Conservation (phyloP, 2,113 vertebrate genomes). For the Anseranas semipalmata region DNA sequence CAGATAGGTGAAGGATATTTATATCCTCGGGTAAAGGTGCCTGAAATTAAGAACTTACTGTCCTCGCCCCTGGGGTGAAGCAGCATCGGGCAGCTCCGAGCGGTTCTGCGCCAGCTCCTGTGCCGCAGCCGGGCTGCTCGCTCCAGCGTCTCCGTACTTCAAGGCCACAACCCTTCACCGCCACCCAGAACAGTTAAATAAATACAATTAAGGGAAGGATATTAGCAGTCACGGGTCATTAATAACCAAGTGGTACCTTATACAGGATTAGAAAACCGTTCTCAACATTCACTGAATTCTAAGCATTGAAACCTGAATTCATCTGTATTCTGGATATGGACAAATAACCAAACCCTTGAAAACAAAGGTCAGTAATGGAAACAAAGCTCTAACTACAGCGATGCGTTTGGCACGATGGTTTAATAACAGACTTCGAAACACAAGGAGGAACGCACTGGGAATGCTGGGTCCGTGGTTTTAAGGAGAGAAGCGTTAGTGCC, state of each 20-base stretch:
- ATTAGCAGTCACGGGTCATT: neutral
- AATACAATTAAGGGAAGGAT: rapidly evolving
- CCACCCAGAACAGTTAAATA: neutral
- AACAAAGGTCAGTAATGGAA: neutral
- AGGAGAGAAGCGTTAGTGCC: neutral
- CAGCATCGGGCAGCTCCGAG: neutral
- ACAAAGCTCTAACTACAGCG: neutral
- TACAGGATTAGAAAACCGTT: neutral
- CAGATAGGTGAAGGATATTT: neutral
- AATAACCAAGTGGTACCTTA: neutral
- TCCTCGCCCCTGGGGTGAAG: neutral
- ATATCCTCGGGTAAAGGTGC: neutral
- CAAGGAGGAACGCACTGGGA: neutral
- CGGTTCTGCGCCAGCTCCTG: neutral
- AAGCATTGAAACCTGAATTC: rapidly evolving
- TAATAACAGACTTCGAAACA: neutral
- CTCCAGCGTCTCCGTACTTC: rapidly evolving
- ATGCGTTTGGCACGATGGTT: rapidly evolving
- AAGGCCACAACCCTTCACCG: neutral
- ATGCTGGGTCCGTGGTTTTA: neutral
- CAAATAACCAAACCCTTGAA: neutral
- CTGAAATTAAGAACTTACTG: neutral
- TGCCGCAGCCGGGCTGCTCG: neutral
- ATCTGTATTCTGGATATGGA: neutral
- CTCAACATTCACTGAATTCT: neutral